Evolutionary conservation across 1,140 invertebrate genomes (phyloP), one percentile per base, ranked within the genome.

Genomic region (Lepidostoma basale): DNA sequence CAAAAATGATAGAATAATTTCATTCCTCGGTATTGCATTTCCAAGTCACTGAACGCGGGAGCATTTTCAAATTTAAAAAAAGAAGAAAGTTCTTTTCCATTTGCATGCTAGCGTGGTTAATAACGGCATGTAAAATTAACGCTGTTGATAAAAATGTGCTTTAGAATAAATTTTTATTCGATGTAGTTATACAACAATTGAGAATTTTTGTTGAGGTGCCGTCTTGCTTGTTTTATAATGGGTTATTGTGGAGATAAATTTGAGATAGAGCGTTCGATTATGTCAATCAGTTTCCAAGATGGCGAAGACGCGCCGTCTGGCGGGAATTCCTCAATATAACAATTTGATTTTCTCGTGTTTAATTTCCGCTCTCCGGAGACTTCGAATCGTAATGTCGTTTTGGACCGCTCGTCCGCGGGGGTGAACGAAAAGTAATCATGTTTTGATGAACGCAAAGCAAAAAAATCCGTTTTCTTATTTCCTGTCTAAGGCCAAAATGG

Each of bases 341-440:
- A 70, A 70, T 70, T 70, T 59, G 54, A 65, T 70, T 65, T 70
- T 54, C 45, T 67, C 65, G 69, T 33, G 36, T 71, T 71, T 71
- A 71, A 71, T 71, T 71, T 71, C 69, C 69, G 69, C 58, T 42
- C 60, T 26, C 60, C 30, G 16, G 60, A 59, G 54, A 39, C 23
- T 16, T 36, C n/a, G n/a, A n/a, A 14, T 23, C 10, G 54, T 39
- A 59, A 59, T 20, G 22, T 59, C 54, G 40, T 59, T 39, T 39
- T 33, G 10, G 9, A n/a, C 18, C n/a, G 16, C 54, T 40, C 18
- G 10, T 9, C 20, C 3, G 9, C 10, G 33, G 54, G 14, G 52
- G 23, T n/a, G 14, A 20, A 16, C 10, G 52, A 30, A 56, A 56
- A 12, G 20, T 30, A 56, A 30, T 49, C 22, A 18, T n/a, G 18